A percentile compares a stretch with the other conserved stretches of the same genome.
phyloP scores from a whole-genome alignment of 2,113 vertebrate species.

The Bothrops jararaca region DNA sequence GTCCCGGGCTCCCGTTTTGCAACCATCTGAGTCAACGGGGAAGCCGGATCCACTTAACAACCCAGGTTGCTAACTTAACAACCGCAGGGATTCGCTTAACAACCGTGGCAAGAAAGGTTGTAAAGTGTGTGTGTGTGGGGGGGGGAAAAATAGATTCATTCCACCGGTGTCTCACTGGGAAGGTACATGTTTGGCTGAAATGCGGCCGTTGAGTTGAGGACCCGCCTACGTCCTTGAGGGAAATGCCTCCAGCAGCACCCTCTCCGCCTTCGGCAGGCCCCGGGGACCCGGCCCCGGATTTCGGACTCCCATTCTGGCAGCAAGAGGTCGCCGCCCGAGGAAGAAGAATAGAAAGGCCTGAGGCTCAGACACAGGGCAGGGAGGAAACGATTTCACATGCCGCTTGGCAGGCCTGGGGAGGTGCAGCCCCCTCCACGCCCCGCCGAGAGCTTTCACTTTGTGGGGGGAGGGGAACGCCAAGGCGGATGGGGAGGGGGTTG shows the following conservation, averaged over 20 bases:
- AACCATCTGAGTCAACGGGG: too few relatives aligned
- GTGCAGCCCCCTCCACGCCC: not conserved
- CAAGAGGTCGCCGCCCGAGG: not conserved
- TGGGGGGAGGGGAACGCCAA: accelerated
- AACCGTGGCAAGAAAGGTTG: not conserved
- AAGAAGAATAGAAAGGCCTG: not conserved
- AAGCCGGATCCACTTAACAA: not conserved
- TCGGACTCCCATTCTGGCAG: not conserved
- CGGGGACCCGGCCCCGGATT: accelerated
- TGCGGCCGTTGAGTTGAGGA: not conserved
- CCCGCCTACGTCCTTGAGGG: too few relatives aligned
- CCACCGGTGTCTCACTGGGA: not conserved
- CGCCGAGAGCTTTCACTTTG: too few relatives aligned
- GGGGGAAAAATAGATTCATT: too few relatives aligned
- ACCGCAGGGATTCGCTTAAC: not conserved
- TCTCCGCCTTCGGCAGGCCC: not conserved
- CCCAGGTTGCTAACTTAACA: too few relatives aligned
- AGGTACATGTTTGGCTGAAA: not conserved
- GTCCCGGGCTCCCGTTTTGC: too few relatives aligned
- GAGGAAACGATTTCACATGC: not conserved
- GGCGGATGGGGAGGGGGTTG: not conserved
- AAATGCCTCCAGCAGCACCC: not conserved
- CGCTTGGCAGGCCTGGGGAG: not conserved
- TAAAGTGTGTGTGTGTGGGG: not conserved
- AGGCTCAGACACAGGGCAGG: not conserved